Evolutionary conservation across 2,113 vertebrate genomes (phyloP).

Genomic region (Onychostruthus taczanowskii): DNA sequence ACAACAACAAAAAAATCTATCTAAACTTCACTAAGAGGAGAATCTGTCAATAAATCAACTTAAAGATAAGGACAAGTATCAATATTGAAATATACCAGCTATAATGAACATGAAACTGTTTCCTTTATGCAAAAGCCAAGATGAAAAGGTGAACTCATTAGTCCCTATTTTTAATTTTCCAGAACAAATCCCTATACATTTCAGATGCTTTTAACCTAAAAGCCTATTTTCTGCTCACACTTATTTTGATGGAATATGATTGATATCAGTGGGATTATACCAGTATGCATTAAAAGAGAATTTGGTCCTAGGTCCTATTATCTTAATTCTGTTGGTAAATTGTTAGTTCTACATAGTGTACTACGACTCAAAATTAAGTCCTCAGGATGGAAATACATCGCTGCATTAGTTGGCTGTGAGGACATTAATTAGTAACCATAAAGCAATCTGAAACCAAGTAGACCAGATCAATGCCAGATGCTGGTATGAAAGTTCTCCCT

Average conservation of each 20-base stretch:
- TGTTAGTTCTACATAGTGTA: not conserved
- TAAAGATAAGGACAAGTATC: not conserved
- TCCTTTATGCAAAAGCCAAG: not conserved
- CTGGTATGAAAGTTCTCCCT: not conserved
- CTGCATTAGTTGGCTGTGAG: not conserved
- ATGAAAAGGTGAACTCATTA: not conserved
- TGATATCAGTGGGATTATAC: not conserved
- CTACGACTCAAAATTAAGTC: not conserved
- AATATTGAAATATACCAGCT: not conserved
- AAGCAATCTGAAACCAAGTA: not conserved
- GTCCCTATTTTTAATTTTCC: not conserved
- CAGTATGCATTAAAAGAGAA: not conserved
- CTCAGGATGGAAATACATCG: not conserved
- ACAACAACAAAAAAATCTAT: not conserved
- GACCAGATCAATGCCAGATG: not conserved
- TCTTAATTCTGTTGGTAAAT: not conserved
- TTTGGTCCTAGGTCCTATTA: not conserved
- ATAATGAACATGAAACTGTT: not conserved
- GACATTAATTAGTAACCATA: not conserved
- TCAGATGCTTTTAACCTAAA: not conserved
- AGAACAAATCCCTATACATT: not conserved
- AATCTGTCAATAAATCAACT: not conserved
- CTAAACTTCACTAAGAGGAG: not conserved
- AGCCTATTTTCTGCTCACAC: not conserved
- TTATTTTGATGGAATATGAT: not conserved